Conservation (phyloP, 2,888 invertebrate species). For the Hesperia comma region DNA sequence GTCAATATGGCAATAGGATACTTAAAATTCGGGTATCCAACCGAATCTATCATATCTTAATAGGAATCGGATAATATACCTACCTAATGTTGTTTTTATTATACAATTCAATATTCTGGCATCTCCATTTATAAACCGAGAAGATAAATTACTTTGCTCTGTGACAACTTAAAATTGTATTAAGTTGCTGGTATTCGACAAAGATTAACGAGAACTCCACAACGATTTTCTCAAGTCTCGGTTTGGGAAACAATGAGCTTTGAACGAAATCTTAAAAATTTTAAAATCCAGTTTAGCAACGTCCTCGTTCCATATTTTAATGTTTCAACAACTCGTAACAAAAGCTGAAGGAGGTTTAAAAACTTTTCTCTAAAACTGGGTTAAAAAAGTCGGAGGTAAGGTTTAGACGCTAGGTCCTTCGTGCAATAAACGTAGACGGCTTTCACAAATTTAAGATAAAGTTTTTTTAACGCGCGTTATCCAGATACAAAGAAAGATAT, state of each 20-base stretch:
- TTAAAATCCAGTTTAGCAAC: conserved; percentile 39
- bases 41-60: too few species aligned
- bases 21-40: too few species aligned
- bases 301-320: conserved; percentile 41
- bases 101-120: not conserved
- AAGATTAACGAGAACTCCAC: conserved; percentile 28
- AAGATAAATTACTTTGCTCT: conserved; percentile 24
- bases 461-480: conserved; percentile 48
- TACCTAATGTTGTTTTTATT: not conserved
- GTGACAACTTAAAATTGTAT: conserved; percentile 25
- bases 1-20: too few species aligned
- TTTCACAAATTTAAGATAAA: conserved; percentile 27
- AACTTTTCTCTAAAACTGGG: conserved; percentile 39
- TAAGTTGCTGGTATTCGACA: conserved; percentile 22
- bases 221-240: conserved; percentile 13
- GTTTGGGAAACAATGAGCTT: conserved; percentile 16
- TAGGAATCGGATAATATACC: too few species aligned
- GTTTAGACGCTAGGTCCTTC: conserved; percentile 37
- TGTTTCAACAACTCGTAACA: conserved; percentile 40
- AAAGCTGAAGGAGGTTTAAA: conserved; percentile 33
- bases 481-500: not conserved
- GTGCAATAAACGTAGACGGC: conserved; percentile 38
- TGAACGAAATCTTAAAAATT: conserved; percentile 18
- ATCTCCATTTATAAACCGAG: not conserved
- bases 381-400: conserved; percentile 39